Conservation (phyloP, 1,140 invertebrate genomes). For the Drosophila biarmipes region DNA sequence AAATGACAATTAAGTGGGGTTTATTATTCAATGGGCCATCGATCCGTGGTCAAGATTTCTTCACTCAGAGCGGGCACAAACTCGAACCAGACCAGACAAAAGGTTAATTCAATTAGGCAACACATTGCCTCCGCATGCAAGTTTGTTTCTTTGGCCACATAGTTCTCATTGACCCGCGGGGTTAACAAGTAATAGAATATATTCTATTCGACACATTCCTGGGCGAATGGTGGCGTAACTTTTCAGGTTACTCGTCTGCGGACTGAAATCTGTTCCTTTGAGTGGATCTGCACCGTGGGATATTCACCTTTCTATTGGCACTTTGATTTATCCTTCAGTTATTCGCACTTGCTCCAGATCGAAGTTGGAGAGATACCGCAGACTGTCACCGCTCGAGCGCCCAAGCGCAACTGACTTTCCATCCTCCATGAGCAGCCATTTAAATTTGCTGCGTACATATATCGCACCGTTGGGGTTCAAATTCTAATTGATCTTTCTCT, state of each 20-base stretch:
- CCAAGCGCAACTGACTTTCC: conserved; percentile 49
- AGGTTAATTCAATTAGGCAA: conserved; percentile 80
- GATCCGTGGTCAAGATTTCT: conserved; percentile 51
- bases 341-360: conserved; percentile 10
- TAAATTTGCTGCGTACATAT: conserved; percentile 45
- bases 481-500: conserved; percentile 66
- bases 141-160: conserved; percentile 42
- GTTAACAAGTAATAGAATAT: conserved; percentile 65
- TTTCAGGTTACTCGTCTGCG: not conserved
- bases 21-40: conserved; percentile 49
- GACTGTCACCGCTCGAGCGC: conserved; percentile 43
- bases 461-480: conserved; percentile 30
- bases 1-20: conserved; percentile 31
- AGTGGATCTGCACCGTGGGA: not conserved
- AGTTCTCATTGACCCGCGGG: conserved; percentile 60
- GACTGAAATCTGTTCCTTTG: not conserved
- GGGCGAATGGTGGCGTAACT: not conserved
- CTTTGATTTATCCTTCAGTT: conserved; percentile 23
- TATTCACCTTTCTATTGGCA: conserved; percentile 21
- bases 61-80: conserved; percentile 16
- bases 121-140: conserved; percentile 44
- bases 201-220: conserved; percentile 39
- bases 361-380: not conserved
- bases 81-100: conserved; percentile 50
- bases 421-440: conserved; percentile 43